Base-by-base conservation (phyloP, 2,113 vertebrate genomes). In the Callocephalon fimbriatum region DNA sequence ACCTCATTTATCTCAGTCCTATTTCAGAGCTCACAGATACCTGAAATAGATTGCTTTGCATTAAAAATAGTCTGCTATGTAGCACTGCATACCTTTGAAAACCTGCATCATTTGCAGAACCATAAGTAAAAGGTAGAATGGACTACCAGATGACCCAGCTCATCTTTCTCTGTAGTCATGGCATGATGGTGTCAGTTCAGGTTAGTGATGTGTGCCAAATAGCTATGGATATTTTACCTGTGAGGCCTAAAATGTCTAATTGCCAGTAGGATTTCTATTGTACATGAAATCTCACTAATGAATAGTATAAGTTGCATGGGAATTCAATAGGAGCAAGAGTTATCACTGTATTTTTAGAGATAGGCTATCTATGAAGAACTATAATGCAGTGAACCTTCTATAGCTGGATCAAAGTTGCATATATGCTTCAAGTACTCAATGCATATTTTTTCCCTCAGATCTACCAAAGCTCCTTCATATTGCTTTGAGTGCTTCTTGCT, bases 11-110 rank as follows among this genome's bases (percentile, higher is more conserved):
- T 94, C 74, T 91, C 66, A 66, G 62, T 32, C 32, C 53, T 79
- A 82, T 88, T 96, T 93, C 85, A 95, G 93, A 95, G n/a, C 27
- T 70, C 62, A 45, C 8, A 37, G 74, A 37, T 73, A 86, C 62
- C 85, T 86, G 78, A 89, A 95, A 86, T 75, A 76, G 50, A 78
- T 18, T 76, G 31, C 27, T 90, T 31, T 76, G 53, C 58, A 78
- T 89, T 86, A 65, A 79, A 72, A 91, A 79, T 51, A 75, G 32
- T 45, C 45, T 74, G 13, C 48, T 79, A 0, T 63, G 48, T 35
- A 82, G n/a, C 65, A 75, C 23, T 31, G 10, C 16, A 45, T 38
- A 61, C 35, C 21, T 93, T 82, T 67, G 56, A 76, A 93, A 88
- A 53, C 19, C 22, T 54, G 17, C 67, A 79, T 40, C 10, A 15